phyloP scores from a whole-genome alignment of 1,140 invertebrate genomes.

The Trichonephila inaurata region DNA sequence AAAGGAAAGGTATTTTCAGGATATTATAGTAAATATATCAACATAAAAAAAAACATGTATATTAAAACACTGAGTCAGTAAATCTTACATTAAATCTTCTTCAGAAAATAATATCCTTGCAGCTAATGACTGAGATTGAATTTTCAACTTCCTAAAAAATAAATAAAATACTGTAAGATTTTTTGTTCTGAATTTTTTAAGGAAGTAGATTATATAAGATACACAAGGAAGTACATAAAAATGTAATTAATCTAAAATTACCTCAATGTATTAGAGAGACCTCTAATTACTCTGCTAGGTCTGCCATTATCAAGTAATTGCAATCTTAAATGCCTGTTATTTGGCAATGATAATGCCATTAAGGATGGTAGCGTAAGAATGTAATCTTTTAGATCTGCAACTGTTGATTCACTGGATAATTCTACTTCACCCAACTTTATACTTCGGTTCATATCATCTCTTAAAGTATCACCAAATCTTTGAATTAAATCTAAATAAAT shows the following conservation, averaged over 20 bases:
- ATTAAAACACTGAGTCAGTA: not conserved
- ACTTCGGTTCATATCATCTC: constrained; percentile 5
- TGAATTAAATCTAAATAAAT: constrained; percentile 50
- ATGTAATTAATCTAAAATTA: not conserved
- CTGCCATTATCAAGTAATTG: constrained; percentile 61
- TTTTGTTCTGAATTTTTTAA: too few species aligned
- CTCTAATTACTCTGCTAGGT: constrained; percentile 57
- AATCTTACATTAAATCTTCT: constrained; percentile 75
- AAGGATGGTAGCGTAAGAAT: constrained; percentile 66
- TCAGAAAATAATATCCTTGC: constrained; percentile 61
- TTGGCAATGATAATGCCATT: constrained; percentile 33
- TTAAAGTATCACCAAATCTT: constrained; percentile 26
- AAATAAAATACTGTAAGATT: too few species aligned
- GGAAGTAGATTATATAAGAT: not conserved
- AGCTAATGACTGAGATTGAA: constrained; percentile 60
- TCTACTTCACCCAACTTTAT: constrained; percentile 72
- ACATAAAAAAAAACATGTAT: not conserved
- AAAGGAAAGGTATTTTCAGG: too few species aligned
- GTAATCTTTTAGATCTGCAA: constrained; percentile 64
- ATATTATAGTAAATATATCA: constrained; percentile 20
- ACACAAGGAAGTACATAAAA: not conserved
- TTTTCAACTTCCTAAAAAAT: constrained; percentile 70
- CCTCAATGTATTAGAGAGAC: constrained; percentile 67
- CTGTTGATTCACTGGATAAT: constrained; percentile 68
- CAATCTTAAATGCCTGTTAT: constrained; percentile 50